phyloP scores from a whole-genome alignment of 2,797 vertebrate genomes.

The Syndactyla subalaris region DNA sequence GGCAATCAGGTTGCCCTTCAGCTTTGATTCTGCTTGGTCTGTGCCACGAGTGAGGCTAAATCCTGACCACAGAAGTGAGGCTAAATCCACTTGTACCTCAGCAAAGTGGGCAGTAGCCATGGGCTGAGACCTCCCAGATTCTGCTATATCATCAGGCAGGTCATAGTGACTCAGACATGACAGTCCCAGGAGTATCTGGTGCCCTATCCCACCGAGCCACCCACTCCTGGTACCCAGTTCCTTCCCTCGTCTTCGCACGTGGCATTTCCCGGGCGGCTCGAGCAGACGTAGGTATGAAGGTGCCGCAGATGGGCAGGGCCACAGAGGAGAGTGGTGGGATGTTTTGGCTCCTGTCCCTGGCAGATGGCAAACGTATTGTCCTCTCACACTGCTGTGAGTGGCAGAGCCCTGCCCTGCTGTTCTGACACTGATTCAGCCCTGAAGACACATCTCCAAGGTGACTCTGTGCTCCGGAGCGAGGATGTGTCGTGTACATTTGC shows the following conservation, averaged over 20 bases:
- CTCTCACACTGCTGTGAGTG: not conserved
- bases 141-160: not conserved
- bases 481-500: not conserved
- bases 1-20: rapidly evolving
- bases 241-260: rapidly evolving
- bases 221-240: not conserved
- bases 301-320: not conserved
- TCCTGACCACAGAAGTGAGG: not conserved
- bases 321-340: not conserved
- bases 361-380: slow-evolving; percentile 19
- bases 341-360: not conserved
- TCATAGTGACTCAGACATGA: not conserved
- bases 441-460: slow-evolving; percentile 39
- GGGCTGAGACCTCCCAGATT: not conserved
- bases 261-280: rapidly evolving
- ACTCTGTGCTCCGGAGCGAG: not conserved
- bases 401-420: not conserved
- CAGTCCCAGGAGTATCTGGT: not conserved
- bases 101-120: not conserved
- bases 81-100: not conserved
- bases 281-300: rapidly evolving
- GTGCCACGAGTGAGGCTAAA: not conserved
- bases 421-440: not conserved
- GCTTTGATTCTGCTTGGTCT: not conserved
- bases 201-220: not conserved